These are phyloP conservation scores for Ariolimax columbianus DNA, from an alignment of 2,888 invertebrate species.

Conservation along the genomic window DNA sequence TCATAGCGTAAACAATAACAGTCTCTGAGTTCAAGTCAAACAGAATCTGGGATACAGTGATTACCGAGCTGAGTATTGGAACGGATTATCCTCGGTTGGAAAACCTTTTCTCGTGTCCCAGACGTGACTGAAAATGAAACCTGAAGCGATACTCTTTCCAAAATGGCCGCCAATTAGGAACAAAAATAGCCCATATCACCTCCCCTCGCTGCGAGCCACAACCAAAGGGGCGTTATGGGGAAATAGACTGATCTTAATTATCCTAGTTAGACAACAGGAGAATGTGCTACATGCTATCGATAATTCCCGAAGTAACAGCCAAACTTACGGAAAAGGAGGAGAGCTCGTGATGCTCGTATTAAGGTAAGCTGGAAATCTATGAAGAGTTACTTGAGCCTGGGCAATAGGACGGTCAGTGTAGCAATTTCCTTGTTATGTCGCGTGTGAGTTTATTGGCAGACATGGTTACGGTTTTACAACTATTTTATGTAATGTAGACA, in stretches of 20 bases:
- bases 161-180: constrained; percentile 2
- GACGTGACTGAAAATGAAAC: not conserved
- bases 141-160: not conserved
- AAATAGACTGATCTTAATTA: not conserved
- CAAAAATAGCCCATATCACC: not conserved
- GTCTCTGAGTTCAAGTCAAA: too few relatives aligned
- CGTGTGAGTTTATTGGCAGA: not conserved
- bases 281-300: not conserved
- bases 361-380: not conserved
- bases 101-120: not conserved
- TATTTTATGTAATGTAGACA: too few relatives aligned
- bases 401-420: not conserved
- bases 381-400: not conserved
- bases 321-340: not conserved
- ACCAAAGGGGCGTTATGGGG: not conserved
- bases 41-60: too few relatives aligned
- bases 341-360: not conserved
- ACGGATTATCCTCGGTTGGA: not conserved
- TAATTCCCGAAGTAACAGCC: not conserved
- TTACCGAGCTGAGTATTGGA: not conserved
- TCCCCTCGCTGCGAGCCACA: not conserved
- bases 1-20: too few relatives aligned
- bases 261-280: not conserved
- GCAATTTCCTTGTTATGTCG: not conserved
- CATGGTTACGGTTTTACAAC: too few relatives aligned